A percentile compares a stretch with the other conserved stretches of the same genome.
These are phyloP conservation scores for Drosophila maculinotata DNA, from an alignment of 2,888 invertebrate genomes.

Conservation along the genomic window DNA sequence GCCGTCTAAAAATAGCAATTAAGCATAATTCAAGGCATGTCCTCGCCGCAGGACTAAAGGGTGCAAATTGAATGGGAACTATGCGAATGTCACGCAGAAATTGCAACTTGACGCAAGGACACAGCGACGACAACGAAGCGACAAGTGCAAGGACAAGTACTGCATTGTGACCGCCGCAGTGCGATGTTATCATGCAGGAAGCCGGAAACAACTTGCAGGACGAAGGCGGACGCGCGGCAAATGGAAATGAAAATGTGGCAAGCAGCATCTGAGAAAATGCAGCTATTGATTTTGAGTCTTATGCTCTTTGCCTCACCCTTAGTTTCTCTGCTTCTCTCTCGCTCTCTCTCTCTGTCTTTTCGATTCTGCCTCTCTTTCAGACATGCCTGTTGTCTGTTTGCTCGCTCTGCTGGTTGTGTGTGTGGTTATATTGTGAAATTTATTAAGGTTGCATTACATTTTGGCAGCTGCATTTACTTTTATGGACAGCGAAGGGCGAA, in stretches of 20 bases:
- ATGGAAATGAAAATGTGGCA: conserved; percentile 49
- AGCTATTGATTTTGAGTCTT: conserved; percentile 69
- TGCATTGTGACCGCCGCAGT: conserved; percentile 30
- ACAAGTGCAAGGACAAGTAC: conserved; percentile 13
- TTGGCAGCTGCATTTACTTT: conserved; percentile 42
- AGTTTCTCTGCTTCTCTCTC: background rate
- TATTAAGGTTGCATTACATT: conserved; percentile 48
- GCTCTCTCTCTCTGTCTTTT: background rate
- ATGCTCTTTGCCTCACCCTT: no score
- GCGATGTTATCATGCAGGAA: conserved; percentile 34
- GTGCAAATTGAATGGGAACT: conserved; percentile 44
- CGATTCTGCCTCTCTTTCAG: background rate
- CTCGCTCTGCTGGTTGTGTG: conserved; percentile 5
- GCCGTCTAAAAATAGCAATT: conserved; percentile 36
- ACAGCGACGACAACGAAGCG: background rate
- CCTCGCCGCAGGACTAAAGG: conserved; percentile 21
- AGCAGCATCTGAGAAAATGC: conserved; percentile 48
- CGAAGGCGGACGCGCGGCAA: conserved; percentile 15
- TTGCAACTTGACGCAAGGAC: conserved; percentile 43
- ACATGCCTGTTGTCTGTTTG: conserved; percentile 6
- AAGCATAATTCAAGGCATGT: conserved; percentile 31
- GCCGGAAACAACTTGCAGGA: conserved; percentile 22
- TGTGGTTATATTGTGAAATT: conserved; percentile 31
- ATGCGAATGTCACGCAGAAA: conserved; percentile 42
- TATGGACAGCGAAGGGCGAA: conserved; percentile 13